Evolutionary conservation across 1,140 invertebrate genomes (phyloP).

Genomic region (Dendrolimus punctatus): DNA sequence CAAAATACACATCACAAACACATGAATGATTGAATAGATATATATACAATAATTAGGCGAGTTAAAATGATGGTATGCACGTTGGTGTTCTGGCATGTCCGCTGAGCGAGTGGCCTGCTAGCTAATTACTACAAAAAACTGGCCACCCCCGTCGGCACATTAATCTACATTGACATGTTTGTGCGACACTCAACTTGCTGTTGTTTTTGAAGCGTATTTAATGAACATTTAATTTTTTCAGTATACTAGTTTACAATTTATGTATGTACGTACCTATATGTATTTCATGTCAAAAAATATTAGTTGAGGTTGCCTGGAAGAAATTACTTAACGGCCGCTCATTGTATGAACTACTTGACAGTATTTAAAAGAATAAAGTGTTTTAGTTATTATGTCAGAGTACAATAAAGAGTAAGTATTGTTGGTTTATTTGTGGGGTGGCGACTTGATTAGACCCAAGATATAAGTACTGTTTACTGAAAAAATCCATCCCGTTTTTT

Average conservation of each 20-base stretch:
- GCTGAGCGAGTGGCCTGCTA: slow-evolving; percentile 12
- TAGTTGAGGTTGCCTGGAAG: too few species aligned
- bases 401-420: too few species aligned
- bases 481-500: too few species aligned
- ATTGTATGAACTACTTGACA: too few species aligned
- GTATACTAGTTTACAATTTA: slow-evolving; percentile 7
- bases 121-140: slow-evolving; percentile 53
- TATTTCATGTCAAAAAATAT: too few species aligned
- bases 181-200: slow-evolving; percentile 13
- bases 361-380: too few species aligned
- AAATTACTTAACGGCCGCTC: too few species aligned
- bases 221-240: neutral
- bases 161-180: slow-evolving; percentile 46
- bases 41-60: slow-evolving; percentile 10
- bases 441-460: too few species aligned
- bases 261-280: slow-evolving; percentile 1
- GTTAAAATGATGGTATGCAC: slow-evolving; percentile 10
- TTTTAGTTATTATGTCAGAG: too few species aligned
- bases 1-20: neutral
- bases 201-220: slow-evolving; percentile 7
- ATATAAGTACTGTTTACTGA: too few species aligned
- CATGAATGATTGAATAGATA: slow-evolving; percentile 15
- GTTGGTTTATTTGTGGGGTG: too few species aligned
- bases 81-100: slow-evolving; percentile 15
- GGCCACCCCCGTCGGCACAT: slow-evolving; percentile 39